Evolutionary conservation across 1,140 invertebrate species (phyloP), one percentile per base, ranked within the genome.

Genomic region (Sminthurides bifidus): DNA sequence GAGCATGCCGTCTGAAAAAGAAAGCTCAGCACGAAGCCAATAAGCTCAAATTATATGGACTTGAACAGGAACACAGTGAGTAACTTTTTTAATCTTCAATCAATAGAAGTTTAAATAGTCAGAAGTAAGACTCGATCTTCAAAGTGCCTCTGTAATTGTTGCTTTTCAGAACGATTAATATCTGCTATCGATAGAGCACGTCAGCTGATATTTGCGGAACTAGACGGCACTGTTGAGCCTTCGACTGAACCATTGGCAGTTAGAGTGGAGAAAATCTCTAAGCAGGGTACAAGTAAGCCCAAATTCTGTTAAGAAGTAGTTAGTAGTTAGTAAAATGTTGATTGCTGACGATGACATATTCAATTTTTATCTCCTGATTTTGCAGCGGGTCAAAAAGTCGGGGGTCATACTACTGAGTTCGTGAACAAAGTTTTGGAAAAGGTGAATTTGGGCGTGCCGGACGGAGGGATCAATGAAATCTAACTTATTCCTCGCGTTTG

Each of bases 1-100:
- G 93, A 51, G 92, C 92, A 29, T 98, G 92, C 72, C 78, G 92
- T 50, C 73, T 93, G 58, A 93, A 93, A 75, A 93, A 92, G 69
- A 93, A 93, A 71, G 89, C 89, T 12, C 89, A 93, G 70, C 89
- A 93, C 69, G 89, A 92, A 72, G 89, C 89, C 2, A 92, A 93
- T 67, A 93, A 93, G 73, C 81, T 98, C 31, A 97, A 97, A 75
- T 74, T 96, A 2, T 85, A 81, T 71, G 93, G 92, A 26, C 74
- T 98, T 45, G 88, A 95, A 74, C 78, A 81, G 68, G 93, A 98
- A 74, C 92, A 96, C 69, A 86, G 89, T 92, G 77, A 81, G 82
- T 80, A 33, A 26, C 27, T 27, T 10, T 21, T 1, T 1, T n/a
- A n/a, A n/a, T n/a, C n/a, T 26, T 31, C 31, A 10, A 50, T 17